These are phyloP conservation scores for Fistularia commersonii DNA, from an alignment of 2,797 vertebrate species.

Conservation along the genomic window DNA sequence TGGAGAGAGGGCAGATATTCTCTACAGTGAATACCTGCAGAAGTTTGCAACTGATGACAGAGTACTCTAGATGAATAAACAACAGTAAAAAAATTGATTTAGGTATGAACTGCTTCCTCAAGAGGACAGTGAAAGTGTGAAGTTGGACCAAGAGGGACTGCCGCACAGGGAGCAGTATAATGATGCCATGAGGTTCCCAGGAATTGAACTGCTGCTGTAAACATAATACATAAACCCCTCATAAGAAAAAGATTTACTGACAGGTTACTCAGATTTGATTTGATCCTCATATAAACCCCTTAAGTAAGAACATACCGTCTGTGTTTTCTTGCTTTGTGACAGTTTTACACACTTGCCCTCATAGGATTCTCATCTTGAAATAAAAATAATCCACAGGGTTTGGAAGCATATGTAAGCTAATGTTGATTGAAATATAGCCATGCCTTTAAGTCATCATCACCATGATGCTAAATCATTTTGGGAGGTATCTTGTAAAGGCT, in stretches of 20 bases:
- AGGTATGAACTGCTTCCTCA: too few species aligned
- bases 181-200: too few species aligned
- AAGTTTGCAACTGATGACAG: too few species aligned
- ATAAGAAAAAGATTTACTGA: conserved; percentile 38
- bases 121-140: too few species aligned
- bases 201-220: too few species aligned
- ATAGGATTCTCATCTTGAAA: conserved; percentile 36
- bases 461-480: conserved; percentile 28
- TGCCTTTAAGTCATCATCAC: conserved; percentile 7
- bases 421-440: conserved; percentile 11
- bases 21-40: too few species aligned
- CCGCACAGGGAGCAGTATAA: too few species aligned
- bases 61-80: too few species aligned
- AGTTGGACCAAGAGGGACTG: too few species aligned
- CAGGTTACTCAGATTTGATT: conserved; percentile 25
- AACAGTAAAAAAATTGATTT: too few species aligned
- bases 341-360: conserved; percentile 11
- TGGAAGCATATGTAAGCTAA: conserved; percentile 5
- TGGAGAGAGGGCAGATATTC: too few species aligned
- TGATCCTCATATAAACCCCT: conserved; percentile 26
- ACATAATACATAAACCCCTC: conserved; percentile 5
- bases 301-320: conserved; percentile 26
- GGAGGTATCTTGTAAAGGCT: conserved; percentile 32
- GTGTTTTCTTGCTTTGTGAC: background rate
- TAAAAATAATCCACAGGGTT: conserved; percentile 14